These are phyloP conservation scores for Phylloscopus trochiloides DNA, from an alignment of 2,113 vertebrate species.

Conservation along the genomic window DNA sequence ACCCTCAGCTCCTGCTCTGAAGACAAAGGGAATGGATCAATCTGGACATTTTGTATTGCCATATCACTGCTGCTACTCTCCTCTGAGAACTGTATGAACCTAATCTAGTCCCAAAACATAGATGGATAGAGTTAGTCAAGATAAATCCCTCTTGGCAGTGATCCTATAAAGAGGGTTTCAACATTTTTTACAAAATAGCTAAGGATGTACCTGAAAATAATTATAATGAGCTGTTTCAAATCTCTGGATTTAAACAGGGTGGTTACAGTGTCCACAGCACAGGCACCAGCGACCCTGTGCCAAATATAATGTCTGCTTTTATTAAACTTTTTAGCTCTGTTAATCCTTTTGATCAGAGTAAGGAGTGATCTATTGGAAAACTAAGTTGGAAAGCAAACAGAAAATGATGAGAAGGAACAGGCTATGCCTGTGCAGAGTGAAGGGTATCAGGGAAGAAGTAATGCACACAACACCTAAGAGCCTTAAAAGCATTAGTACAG, in stretches of 20 bases:
- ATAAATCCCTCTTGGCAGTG: background rate
- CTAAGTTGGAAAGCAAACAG: background rate
- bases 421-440: background rate
- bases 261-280: background rate
- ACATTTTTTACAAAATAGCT: background rate
- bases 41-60: background rate
- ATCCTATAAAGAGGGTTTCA: background rate
- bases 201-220: background rate
- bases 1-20: background rate
- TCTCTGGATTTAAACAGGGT: background rate
- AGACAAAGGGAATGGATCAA: background rate
- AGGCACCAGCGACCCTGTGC: background rate
- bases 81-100: background rate
- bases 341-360: constrained; percentile 8
- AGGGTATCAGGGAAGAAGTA: background rate
- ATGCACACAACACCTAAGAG: background rate
- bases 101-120: background rate
- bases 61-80: background rate
- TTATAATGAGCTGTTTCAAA: background rate
- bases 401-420: background rate
- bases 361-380: background rate
- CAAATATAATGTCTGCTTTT: background rate
- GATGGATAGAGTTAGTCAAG: background rate
- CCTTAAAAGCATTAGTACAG: background rate
- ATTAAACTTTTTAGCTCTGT: constrained; percentile 5